Conservation (phyloP, 2,888 invertebrate genomes). For the Drosophila nr. perissopoda region DNA sequence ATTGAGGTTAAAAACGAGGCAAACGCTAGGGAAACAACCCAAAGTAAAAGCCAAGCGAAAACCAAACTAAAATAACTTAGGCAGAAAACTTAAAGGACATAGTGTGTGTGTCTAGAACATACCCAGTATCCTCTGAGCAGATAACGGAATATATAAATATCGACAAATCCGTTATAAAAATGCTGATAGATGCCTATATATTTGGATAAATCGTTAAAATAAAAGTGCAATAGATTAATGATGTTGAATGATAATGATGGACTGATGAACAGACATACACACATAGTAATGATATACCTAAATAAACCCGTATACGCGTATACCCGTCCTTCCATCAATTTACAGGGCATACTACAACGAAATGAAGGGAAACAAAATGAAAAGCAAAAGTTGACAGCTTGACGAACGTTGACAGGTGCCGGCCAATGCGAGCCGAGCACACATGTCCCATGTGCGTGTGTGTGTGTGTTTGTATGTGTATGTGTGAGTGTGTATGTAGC, state of each 20-base stretch:
- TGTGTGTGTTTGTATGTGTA: slow-evolving; percentile 20
- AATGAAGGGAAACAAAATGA: slow-evolving; percentile 44
- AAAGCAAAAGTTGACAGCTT: slow-evolving; percentile 68
- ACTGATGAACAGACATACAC: too few relatives aligned
- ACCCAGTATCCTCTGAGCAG: neutral
- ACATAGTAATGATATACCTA: neutral
- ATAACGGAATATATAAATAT: neutral
- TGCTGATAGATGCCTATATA: neutral
- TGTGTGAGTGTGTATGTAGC: slow-evolving; percentile 27
- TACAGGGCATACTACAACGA: slow-evolving; percentile 26
- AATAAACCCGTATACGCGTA: neutral
- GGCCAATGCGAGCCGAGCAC: slow-evolving; percentile 1
- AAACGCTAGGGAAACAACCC: slow-evolving; percentile 45
- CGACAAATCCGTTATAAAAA: neutral
- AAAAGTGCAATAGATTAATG: neutral
- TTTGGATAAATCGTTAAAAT: neutral
- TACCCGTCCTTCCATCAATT: neutral
- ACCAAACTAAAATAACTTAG: slow-evolving; percentile 43
- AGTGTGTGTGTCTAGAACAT: slow-evolving; percentile 1
- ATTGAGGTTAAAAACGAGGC: slow-evolving; percentile 75
- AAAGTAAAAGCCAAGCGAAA: slow-evolving; percentile 52
- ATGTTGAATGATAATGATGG: too few relatives aligned
- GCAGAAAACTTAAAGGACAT: neutral
- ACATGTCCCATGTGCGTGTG: slow-evolving; percentile 24
- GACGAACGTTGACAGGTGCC: slow-evolving; percentile 55